Evolutionary conservation across 2,888 invertebrate genomes (phyloP).

Genomic region (Caenorhabditis sp.): DNA sequence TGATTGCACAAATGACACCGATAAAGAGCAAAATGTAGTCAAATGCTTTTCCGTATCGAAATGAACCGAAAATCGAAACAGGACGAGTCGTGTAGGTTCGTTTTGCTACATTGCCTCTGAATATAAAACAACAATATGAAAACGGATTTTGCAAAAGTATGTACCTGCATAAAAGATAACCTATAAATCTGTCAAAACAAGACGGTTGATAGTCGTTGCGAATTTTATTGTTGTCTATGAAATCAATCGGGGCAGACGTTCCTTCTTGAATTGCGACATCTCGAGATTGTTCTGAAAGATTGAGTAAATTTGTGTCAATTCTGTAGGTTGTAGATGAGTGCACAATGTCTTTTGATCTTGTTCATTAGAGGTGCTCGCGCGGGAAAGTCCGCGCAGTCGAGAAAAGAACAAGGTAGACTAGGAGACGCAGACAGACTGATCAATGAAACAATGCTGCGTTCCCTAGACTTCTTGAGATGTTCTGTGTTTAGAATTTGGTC

Average conservation of each 20-base stretch:
- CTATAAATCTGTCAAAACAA: slow-evolving; percentile 60
- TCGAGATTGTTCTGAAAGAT: slow-evolving; percentile 37
- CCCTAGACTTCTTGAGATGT: neutral
- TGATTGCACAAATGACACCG: slow-evolving; percentile 62
- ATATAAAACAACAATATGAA: neutral
- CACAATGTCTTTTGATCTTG: slow-evolving; percentile 31
- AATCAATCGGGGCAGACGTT: slow-evolving; percentile 19
- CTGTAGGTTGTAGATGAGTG: slow-evolving; percentile 48
- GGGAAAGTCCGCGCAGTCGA: slow-evolving; percentile 7
- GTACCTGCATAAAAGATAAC: slow-evolving; percentile 63
- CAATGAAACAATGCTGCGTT: slow-evolving; percentile 6
- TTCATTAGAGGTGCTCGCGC: slow-evolving; percentile 15
- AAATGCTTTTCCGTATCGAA: slow-evolving; percentile 63
- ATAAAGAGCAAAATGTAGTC: slow-evolving; percentile 63
- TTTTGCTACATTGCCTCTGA: slow-evolving; percentile 36
- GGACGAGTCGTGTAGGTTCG: slow-evolving; percentile 32
- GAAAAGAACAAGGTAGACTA: neutral
- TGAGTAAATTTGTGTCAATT: slow-evolving; percentile 48
- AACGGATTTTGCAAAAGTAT: neutral
- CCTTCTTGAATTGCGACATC: no score
- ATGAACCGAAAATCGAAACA: slow-evolving; percentile 45
- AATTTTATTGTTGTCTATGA: slow-evolving; percentile 61
- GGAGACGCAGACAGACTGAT: slow-evolving; percentile 11
- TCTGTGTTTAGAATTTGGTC: neutral
- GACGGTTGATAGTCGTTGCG: slow-evolving; percentile 55